phyloP scores from a whole-genome alignment of 64 coral and sea anemone genomes.

The Porites lutea region DNA sequence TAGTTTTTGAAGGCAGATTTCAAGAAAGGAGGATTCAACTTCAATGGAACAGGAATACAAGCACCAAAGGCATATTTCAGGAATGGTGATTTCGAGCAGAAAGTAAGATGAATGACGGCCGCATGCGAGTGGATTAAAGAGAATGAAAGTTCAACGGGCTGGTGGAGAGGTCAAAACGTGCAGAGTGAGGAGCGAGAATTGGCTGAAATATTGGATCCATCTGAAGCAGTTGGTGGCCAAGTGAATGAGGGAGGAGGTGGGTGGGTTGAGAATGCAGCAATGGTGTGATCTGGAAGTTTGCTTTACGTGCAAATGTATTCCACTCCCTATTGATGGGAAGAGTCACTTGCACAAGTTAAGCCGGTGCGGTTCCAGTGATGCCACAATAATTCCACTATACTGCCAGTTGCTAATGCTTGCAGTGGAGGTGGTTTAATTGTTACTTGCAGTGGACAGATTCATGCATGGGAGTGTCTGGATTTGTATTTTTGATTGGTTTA shows the following conservation, averaged over 20 bases:
- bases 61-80: not conserved
- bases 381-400: slow-evolving; percentile 32
- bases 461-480: too few relatives aligned
- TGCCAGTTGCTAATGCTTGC: not conserved
- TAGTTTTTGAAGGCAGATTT: not conserved
- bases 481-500: too few relatives aligned
- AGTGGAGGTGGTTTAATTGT: not conserved
- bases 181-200: not conserved
- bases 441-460: not conserved
- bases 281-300: slow-evolving; percentile 26
- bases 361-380: slow-evolving; percentile 36
- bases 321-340: not conserved
- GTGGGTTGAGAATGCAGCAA: slow-evolving; percentile 3
- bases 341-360: not conserved
- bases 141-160: not conserved
- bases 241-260: not conserved
- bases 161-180: slow-evolving; percentile 1
- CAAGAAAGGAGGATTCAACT: slow-evolving; percentile 1
- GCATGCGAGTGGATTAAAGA: not conserved
- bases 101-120: not conserved
- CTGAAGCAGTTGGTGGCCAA: not conserved
- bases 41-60: not conserved
- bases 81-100: slow-evolving; percentile 5
- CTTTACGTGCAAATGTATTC: not conserved
- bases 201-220: not conserved